Percentiles rank a stretch among this genome's conserved stretches.
These are phyloP conservation scores for Spinus olivaceus DNA, from an alignment of 2,797 vertebrate genomes.

Conservation along the genomic window DNA sequence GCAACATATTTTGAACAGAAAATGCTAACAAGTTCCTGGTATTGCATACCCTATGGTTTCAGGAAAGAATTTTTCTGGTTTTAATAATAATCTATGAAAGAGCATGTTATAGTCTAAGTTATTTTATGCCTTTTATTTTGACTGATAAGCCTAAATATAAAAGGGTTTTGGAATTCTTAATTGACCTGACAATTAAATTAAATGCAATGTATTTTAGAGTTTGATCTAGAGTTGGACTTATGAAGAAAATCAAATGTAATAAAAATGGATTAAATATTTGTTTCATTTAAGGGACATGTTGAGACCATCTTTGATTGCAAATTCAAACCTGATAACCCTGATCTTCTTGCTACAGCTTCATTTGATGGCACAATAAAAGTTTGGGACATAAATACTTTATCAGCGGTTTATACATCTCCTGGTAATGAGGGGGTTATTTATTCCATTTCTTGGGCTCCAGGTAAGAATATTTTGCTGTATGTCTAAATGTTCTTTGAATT, in stretches of 20 bases:
- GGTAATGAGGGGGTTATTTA: constrained; percentile 98
- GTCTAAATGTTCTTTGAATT: not conserved
- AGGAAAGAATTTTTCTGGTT: not conserved
- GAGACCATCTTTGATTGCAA: constrained; percentile 99
- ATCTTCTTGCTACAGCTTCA: constrained; percentile 94
- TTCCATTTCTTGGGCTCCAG: constrained; percentile 97
- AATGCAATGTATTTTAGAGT: not conserved
- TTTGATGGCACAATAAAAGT: constrained; percentile 99
- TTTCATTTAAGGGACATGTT: constrained; percentile 86
- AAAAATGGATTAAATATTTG: constrained; percentile 50
- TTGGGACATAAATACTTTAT: constrained; percentile 96
- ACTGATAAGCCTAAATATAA: not conserved
- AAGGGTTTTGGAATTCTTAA: not conserved
- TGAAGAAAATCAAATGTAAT: not conserved
- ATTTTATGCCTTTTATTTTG: not conserved
- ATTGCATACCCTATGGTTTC: not conserved
- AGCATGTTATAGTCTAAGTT: not conserved
- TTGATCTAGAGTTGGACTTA: not conserved
- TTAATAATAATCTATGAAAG: not conserved
- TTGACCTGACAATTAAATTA: not conserved
- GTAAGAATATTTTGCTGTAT: constrained; percentile 70
- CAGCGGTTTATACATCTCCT: constrained; percentile 92
- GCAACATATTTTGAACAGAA: not conserved
- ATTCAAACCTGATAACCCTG: constrained; percentile 95
- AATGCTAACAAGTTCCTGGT: not conserved